Evolutionary conservation across 2,797 vertebrate species (phyloP).

Genomic region (Muscicapa striata): DNA sequence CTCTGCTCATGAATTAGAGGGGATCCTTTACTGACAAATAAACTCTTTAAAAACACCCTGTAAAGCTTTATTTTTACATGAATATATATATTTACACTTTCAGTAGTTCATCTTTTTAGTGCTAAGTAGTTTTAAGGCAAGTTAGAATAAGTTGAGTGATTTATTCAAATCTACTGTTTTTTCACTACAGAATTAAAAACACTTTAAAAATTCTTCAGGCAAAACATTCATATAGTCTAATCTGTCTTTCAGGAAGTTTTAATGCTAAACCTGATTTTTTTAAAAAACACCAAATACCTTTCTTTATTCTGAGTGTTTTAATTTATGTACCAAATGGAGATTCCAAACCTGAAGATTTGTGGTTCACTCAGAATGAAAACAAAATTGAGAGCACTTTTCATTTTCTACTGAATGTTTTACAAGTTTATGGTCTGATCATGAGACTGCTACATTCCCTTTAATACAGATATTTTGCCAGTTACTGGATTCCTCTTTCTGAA

Average conservation of each 20-base stretch:
- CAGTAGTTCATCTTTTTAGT: neutral
- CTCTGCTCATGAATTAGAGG: neutral
- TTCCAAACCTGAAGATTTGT: neutral
- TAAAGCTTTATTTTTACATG: neutral
- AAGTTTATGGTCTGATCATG: neutral
- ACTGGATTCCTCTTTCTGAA: neutral
- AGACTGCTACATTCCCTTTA: neutral
- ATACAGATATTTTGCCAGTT: neutral
- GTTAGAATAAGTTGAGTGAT: neutral
- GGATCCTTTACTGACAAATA: neutral
- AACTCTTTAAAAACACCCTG: neutral
- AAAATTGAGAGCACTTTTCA: neutral
- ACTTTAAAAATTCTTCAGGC: neutral
- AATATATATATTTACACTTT: neutral
- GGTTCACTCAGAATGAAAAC: neutral
- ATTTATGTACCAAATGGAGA: neutral
- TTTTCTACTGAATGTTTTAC: neutral
- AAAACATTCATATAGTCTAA: neutral
- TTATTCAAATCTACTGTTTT: neutral
- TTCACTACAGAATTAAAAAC: neutral
- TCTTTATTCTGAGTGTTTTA: neutral
- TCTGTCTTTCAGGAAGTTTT: neutral
- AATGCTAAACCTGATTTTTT: neutral
- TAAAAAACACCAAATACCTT: neutral
- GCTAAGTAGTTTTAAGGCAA: neutral